Evolutionary conservation across 2,113 vertebrate genomes (phyloP), one percentile per base, ranked within the genome.

Genomic region (Grallaria varia): DNA sequence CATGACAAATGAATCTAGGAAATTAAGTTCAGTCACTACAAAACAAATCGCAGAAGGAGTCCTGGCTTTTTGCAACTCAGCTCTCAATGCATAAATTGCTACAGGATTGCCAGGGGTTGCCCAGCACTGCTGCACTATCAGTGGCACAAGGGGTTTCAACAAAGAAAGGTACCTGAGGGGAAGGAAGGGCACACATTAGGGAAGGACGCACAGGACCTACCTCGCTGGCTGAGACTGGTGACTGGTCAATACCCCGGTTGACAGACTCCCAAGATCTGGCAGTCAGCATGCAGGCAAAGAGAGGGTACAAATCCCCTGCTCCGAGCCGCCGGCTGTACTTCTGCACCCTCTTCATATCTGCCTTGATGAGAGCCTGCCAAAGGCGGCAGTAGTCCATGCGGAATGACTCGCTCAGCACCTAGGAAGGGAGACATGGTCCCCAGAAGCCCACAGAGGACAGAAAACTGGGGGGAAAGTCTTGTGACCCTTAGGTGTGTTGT

Each of bases 281-380:
- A 0, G 99, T 99, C 66, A 99, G 98, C 96, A 99, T 98, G 60
- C 99, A 99, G 75, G 99, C 99, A 1, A 99, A 99, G 53, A 99
- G 98, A 1, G 99, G 98, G 91, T 98, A 99, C 52, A 99, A 95
- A 18, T 99, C 98, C 14, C 99, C 99, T 0, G 99, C 99, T 17
- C 99, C 99, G 22, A 99, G 98, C 28, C 97, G 97, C 68, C 96
- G 98, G 96, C 99, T 98, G 93, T 99, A 99, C 37, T 97, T 98
- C 97, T 99, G 98, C 67, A 99, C 97, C 10, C 92, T 96, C 72
- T 98, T 95, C 98, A 99, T 98, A 92, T 99, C 98, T 0, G 98
- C 97, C 80, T 98, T 98, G 89, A 99, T 99, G 89, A 99, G 98
- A 45, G 99, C 98, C 97, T 99, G 99, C 99, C 99, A 99, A 82